Conservation (phyloP, 2,113 vertebrate species). For the Illadopsis cleaveri region DNA sequence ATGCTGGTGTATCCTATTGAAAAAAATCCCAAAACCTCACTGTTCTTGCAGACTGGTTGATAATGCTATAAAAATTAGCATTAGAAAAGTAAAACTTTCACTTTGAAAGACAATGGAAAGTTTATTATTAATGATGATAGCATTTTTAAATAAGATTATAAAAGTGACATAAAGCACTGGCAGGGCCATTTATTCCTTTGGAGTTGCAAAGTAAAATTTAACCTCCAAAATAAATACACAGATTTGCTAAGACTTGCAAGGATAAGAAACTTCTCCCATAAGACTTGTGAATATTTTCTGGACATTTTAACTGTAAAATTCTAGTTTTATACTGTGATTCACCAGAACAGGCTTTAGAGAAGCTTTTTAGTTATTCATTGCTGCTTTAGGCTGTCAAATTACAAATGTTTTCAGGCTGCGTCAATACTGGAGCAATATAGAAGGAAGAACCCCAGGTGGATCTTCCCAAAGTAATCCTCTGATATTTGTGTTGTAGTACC, state of each 20-base stretch:
- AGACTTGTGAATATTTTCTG: not conserved
- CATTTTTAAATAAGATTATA: not conserved
- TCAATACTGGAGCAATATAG: not conserved
- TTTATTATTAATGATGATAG: not conserved
- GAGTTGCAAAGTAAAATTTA: not conserved
- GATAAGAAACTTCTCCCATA: not conserved
- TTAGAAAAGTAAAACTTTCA: not conserved
- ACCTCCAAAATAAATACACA: not conserved
- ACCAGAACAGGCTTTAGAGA: not conserved
- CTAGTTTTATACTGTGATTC: not conserved
- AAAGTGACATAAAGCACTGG: not conserved
- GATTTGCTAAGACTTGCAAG: not conserved
- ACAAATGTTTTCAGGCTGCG: not conserved
- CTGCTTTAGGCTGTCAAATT: not conserved
- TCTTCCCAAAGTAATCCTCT: not conserved
- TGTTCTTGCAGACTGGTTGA: not conserved
- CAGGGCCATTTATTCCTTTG: not conserved
- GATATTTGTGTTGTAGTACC: not conserved
- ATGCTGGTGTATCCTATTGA: not conserved
- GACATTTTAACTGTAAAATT: not conserved
- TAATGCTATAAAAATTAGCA: not conserved
- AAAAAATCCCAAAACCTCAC: not conserved
- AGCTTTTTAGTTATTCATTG: not conserved
- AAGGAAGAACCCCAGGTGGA: not conserved
- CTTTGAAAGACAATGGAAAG: not conserved